Evolutionary conservation across 2,888 invertebrate genomes (phyloP), one percentile per base, ranked within the genome.

Genomic region (Drosophila anomalata): DNA sequence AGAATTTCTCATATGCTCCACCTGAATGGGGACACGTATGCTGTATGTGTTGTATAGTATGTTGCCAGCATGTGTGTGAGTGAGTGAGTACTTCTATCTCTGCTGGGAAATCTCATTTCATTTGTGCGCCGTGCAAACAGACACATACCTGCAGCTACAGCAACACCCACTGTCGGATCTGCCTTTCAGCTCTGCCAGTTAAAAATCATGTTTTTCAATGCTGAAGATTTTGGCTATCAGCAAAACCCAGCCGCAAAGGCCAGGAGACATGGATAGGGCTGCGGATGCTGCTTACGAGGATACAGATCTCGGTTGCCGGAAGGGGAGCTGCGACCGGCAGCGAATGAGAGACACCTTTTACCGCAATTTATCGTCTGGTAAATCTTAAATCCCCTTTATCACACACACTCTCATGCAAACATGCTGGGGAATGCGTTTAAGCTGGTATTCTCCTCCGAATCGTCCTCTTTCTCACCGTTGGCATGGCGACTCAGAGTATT

Each of bases 181-280:
- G 59, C 58, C 66, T 73, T 84, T 81, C 84, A 78, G 75, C 73
- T 76, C 39, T 80, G 77, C 70, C 76, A 83, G 83, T 86, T 83
- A 86, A 83, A 83, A 83, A 83, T 84, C 84, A 86, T 77, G 80
- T 86, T 86, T 82, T 77, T 73, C 75, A 71, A 67, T 79, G 82
- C 73, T 57, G 42, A 57, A 72, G 73, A 73, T 79, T 74, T 72
- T 60, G 74, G 71, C 76, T 82, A 84, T 85, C 85, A 68, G 73
- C 76, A 77, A 77, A 84, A 74, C 61, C 48, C 24, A 58, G 59
- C 61, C 61, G 31, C 61, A 62, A 11, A 42, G 20, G 42, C 42
- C 42, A 20, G 42, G 20, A 42, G 22, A 22, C 44, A 20, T 12
- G 44, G 44, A 44, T 44, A 44, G 17, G 41, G 41, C 41, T 42